These are phyloP conservation scores for Parelbella ahira DNA, from an alignment of 2,888 invertebrate genomes.

Conservation along the genomic window DNA sequence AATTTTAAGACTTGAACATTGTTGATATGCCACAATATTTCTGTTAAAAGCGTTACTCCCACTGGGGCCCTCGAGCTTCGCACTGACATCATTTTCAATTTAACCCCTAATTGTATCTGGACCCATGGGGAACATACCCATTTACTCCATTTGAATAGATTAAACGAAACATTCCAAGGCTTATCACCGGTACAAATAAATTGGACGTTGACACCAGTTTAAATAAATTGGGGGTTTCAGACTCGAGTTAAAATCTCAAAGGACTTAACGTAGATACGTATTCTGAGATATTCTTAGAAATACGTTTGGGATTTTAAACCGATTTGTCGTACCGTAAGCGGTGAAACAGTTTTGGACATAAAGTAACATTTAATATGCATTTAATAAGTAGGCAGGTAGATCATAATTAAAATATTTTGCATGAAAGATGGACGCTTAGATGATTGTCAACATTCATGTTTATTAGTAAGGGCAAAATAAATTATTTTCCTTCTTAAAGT, in stretches of 20 bases:
- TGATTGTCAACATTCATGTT: too few species aligned
- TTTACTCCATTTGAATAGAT: conserved; percentile 34
- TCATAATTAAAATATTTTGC: too few species aligned
- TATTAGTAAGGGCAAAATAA: too few species aligned
- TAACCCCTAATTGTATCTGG: conserved; percentile 51
- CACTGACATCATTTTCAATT: conserved; percentile 60
- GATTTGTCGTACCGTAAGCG: conserved; percentile 1
- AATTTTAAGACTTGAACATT: conserved; percentile 12
- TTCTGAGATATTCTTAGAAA: conserved; percentile 24
- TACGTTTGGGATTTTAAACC: conserved; percentile 14
- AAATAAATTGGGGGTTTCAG: conserved; percentile 28
- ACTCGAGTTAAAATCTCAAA: conserved; percentile 21
- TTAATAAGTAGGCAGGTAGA: too few species aligned
- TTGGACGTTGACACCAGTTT: conserved; percentile 31
- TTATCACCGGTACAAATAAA: conserved; percentile 38
- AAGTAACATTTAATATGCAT: too few species aligned
- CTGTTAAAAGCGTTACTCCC: conserved; percentile 27
- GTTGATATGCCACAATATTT: conserved; percentile 13
- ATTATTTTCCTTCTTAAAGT: too few species aligned
- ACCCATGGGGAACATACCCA: conserved; percentile 41
- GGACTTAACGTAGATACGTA: conserved; percentile 21
- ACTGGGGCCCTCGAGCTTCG: conserved; percentile 31
- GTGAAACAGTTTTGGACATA: background rate
- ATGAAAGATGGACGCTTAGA: too few species aligned
- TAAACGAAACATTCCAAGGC: conserved; percentile 31